Conservation (phyloP, 2,797 vertebrate genomes). For the Choloepus didactylus region DNA sequence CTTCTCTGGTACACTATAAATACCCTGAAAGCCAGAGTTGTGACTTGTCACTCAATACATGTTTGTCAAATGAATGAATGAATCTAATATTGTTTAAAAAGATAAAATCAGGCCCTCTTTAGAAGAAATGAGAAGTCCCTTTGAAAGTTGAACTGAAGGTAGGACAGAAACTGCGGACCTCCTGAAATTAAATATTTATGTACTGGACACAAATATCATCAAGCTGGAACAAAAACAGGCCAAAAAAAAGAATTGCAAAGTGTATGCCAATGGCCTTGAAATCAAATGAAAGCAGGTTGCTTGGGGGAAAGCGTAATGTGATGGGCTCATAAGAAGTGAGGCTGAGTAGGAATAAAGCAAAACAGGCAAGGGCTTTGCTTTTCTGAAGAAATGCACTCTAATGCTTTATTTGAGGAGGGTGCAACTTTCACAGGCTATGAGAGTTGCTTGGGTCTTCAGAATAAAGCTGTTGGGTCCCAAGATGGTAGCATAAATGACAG, state of each 20-base stretch:
- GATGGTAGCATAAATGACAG: constrained; percentile 67
- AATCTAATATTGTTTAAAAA: not conserved
- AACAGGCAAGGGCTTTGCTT: not conserved
- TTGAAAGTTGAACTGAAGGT: not conserved
- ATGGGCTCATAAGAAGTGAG: not conserved
- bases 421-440: constrained; percentile 31
- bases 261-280: not conserved
- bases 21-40: not conserved
- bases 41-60: not conserved
- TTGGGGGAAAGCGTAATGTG: not conserved
- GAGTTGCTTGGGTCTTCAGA: constrained; percentile 75
- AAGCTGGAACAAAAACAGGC: constrained; percentile 11
- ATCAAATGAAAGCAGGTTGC: not conserved
- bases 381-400: not conserved
- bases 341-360: not conserved
- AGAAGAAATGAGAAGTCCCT: not conserved
- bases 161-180: not conserved
- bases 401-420: not conserved
- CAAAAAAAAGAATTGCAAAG: constrained; percentile 30
- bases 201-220: not conserved
- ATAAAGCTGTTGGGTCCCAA: not conserved
- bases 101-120: not conserved
- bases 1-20: not conserved
- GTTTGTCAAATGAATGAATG: not conserved
- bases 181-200: constrained; percentile 5